A percentile compares a stretch with the other conserved stretches of the same genome.
These are phyloP conservation scores for Tauraco hartlaubi DNA, from an alignment of 2,797 vertebrate species.

Conservation along the genomic window DNA sequence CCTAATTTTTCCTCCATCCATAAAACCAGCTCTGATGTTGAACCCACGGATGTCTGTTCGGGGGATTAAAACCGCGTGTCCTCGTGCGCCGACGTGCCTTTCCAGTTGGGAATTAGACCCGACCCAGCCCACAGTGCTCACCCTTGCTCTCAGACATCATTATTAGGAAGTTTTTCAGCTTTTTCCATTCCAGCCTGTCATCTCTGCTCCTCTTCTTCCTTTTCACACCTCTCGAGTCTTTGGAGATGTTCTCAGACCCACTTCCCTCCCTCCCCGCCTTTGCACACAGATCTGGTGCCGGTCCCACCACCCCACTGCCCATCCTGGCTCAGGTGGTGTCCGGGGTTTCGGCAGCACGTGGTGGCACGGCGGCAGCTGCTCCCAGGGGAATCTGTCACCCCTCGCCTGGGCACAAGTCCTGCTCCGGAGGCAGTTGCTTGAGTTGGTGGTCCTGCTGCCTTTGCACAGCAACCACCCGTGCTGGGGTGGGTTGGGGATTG, in stretches of 20 bases:
- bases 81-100: neutral
- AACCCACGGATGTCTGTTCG: neutral
- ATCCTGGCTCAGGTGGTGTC: neutral
- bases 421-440: neutral
- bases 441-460: neutral
- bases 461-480: accelerated
- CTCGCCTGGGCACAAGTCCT: too few relatives aligned
- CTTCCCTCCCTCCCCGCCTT: neutral
- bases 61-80: neutral
- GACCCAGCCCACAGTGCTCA: neutral
- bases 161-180: neutral
- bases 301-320: neutral
- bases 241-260: neutral
- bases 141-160: neutral
- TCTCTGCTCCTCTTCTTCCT: neutral
- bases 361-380: neutral
- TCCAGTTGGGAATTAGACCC: neutral
- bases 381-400: neutral
- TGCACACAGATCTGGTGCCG: neutral
- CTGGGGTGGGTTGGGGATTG: neutral
- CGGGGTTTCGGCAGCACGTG: accelerated
- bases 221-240: neutral
- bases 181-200: neutral
- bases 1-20: neutral
- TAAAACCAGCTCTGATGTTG: neutral